A percentile compares a stretch with the other conserved stretches of the same genome.
These are phyloP conservation scores for Galendromus occidentalis DNA, from an alignment of 1,140 invertebrate genomes.

Conservation along the genomic window DNA sequence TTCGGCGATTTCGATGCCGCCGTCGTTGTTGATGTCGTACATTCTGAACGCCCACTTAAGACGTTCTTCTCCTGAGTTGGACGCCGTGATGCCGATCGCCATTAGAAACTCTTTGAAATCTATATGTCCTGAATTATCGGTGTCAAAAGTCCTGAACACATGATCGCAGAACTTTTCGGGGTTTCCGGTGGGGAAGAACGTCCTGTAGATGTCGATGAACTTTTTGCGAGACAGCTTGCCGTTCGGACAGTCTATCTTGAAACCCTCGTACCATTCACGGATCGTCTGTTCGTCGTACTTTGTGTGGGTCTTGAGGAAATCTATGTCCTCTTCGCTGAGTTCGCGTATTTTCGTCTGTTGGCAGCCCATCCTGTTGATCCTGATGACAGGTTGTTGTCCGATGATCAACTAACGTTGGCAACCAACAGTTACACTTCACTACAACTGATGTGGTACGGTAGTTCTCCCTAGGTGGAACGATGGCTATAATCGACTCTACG, in stretches of 20 bases:
- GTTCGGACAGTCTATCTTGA: constrained; percentile 97
- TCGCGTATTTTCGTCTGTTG: constrained; percentile 9
- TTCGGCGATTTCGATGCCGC: constrained; percentile 84
- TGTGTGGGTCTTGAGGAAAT: constrained; percentile 82
- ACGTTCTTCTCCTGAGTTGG: constrained; percentile 69
- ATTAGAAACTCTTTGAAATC: constrained; percentile 73
- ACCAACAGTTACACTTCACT: no score
- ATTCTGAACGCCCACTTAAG: constrained; percentile 93
- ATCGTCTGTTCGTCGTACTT: constrained; percentile 88
- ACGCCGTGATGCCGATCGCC: constrained; percentile 93
- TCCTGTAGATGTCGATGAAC: constrained; percentile 99
- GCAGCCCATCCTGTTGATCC: not conserved
- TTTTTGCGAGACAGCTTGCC: constrained; percentile 88
- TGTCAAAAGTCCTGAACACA: constrained; percentile 96
- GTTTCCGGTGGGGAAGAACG: constrained; percentile 94
- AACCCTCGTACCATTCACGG: constrained; percentile 95
- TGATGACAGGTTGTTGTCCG: not conserved
- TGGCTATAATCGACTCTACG: no score
- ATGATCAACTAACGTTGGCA: no score
- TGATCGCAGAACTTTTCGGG: constrained; percentile 98
- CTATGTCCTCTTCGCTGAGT: constrained; percentile 84
- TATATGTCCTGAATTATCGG: constrained; percentile 95
- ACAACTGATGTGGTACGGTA: no score
- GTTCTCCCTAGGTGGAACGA: no score
- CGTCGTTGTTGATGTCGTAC: constrained; percentile 98